Percentiles rank a stretch among this genome's conserved stretches.
Evolutionary conservation across 2,888 invertebrate species (phyloP).

Genomic region (Eudemis profundana): DNA sequence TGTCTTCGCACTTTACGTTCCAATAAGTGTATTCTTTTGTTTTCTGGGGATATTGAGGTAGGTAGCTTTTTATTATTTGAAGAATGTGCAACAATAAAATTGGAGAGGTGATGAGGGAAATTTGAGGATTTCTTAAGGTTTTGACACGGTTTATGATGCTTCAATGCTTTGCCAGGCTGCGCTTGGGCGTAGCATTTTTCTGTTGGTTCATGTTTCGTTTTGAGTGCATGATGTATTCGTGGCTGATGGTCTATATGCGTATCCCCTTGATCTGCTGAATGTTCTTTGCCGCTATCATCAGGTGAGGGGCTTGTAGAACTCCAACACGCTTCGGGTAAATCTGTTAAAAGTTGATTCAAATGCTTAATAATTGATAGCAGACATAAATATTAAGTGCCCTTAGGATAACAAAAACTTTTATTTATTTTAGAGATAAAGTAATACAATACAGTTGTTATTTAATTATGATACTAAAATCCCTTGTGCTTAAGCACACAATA

Average conservation of each 20-base stretch:
- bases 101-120: constrained; percentile 62
- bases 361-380: no score
- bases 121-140: constrained; percentile 56
- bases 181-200: constrained; percentile 72
- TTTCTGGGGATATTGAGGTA: constrained; percentile 57
- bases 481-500: no score
- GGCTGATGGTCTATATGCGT: constrained; percentile 55
- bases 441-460: no score
- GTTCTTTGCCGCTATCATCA: no score
- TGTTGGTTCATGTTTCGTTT: constrained; percentile 57
- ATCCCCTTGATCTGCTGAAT: no score
- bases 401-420: no score
- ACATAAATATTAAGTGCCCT: no score
- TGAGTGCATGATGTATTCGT: constrained; percentile 54
- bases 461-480: no score
- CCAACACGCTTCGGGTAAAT: constrained; percentile 61
- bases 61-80: constrained; percentile 58
- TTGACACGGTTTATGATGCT: constrained; percentile 61
- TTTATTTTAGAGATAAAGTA: no score
- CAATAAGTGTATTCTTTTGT: constrained; percentile 68
- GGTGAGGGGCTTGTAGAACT: constrained; percentile 49
- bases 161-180: constrained; percentile 65
- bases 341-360: constrained; percentile 61
- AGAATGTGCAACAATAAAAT: constrained; percentile 63
- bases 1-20: constrained; percentile 71